Evolutionary conservation across 2,797 vertebrate species (phyloP), one percentile per base, ranked within the genome.

Genomic region (Sebastes diploproa): DNA sequence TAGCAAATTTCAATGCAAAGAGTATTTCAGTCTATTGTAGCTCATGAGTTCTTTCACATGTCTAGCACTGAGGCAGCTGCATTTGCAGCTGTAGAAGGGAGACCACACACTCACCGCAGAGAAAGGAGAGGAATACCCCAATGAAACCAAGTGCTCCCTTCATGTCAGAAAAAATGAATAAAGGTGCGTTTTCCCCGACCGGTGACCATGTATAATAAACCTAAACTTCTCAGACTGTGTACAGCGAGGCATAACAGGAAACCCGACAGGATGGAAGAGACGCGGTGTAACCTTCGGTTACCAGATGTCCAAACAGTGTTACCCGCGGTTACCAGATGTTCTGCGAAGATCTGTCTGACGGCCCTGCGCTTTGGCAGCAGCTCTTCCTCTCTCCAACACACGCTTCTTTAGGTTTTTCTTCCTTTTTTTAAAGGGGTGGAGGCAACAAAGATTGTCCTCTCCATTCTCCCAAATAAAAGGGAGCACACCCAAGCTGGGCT

Each of bases 231-330:
- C 59, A 86, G 85, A 73, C 83, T 87, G 86, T 84, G 72, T 65
- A 89, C 91, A 81, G 88, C 90, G 60, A 94, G 92, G 92, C 95
- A 96, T 95, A 95, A 95, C 94, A 96, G 95, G 94, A 96, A 96
- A 91, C 91, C 83, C 88, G 68, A 80, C 91, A 88, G 93, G 89
- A 92, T 91, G 89, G 91, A 91, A 87, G 89, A 84, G 91, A 88
- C 87, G 84, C 85, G 38, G 88, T 84, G 91, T 93, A 88, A 89
- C 91, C 91, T 88, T 90, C 92, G 76, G 91, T 94, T 88, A 92
- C 91, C 95, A 95, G 92, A 95, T 95, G 94, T 95, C 91, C 91
- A 89, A 93, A 89, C 87, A 90, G 92, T 88, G 92, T 94, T 92
- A 91, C 92, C 90, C 93, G 76, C 92, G 76, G 90, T 91, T 89